phyloP scores from a whole-genome alignment of 2,113 vertebrate genomes.

The Protobothrops mucrosquamatus region DNA sequence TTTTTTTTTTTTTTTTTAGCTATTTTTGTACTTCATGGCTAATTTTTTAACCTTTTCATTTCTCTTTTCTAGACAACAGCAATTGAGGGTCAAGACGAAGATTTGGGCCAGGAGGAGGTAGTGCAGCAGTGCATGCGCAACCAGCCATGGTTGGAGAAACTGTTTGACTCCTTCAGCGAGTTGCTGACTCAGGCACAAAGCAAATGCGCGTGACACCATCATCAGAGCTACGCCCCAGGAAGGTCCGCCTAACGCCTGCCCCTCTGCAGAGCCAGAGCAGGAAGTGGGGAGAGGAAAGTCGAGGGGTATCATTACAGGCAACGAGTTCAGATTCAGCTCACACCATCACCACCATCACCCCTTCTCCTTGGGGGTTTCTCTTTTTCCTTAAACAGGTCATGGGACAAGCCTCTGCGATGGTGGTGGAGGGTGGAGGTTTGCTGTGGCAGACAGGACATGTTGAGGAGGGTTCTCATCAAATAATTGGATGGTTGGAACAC shows the following conservation, averaged over 20 bases:
- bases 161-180: conserved; percentile 85
- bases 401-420: not conserved
- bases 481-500: conserved; percentile 10
- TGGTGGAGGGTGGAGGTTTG: conserved; percentile 10
- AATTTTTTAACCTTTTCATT: not conserved
- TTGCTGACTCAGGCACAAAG: conserved; percentile 77
- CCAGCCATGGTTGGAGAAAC: conserved; percentile 85
- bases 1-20: not conserved
- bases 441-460: conserved; percentile 7
- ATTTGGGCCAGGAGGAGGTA: conserved; percentile 90
- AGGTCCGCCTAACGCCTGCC: not conserved
- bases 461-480: conserved; percentile 27
- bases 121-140: conserved; percentile 93
- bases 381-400: conserved; percentile 6
- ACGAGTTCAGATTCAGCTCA: conserved; percentile 24
- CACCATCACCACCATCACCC: not conserved
- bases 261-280: conserved; percentile 27
- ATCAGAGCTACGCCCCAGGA: not conserved
- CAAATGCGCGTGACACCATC: conserved; percentile 63
- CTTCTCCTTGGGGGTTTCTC: not conserved
- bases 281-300: conserved; percentile 30
- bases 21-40: not conserved
- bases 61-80: conserved; percentile 76
- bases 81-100: conserved; percentile 82
- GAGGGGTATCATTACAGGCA: conserved; percentile 29